Percentiles rank a stretch among this genome's conserved stretches.
These are phyloP conservation scores for Zosterops pallidus DNA, from an alignment of 2,113 vertebrate genomes.

Conservation along the genomic window DNA sequence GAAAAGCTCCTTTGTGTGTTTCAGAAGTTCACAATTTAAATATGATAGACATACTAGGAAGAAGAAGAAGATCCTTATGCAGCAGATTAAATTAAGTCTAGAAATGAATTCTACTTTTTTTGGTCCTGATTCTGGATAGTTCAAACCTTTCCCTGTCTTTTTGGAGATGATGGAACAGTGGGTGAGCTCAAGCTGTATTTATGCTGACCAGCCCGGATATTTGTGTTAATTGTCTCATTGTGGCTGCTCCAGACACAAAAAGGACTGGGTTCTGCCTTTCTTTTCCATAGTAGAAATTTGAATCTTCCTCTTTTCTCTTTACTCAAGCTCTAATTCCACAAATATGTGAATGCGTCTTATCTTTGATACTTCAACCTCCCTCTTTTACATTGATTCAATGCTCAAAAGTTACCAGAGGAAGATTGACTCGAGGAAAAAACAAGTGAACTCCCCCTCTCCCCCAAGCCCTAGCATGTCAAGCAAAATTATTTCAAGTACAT, in stretches of 20 bases:
- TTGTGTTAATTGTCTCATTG: neutral
- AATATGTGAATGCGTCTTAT: neutral
- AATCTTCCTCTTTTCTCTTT: neutral
- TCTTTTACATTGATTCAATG: neutral
- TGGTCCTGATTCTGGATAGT: neutral
- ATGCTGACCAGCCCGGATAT: accelerated
- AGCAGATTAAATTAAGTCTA: neutral
- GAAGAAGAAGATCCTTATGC: neutral
- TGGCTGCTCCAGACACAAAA: neutral
- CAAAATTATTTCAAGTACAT: neutral
- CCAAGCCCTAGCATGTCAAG: neutral
- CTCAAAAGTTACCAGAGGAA: neutral
- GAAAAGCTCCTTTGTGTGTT: neutral
- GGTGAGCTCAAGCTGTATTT: neutral
- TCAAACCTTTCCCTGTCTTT: neutral
- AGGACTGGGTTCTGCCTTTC: neutral
- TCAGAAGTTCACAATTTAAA: neutral
- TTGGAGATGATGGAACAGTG: neutral
- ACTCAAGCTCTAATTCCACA: neutral
- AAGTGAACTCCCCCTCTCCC: neutral
- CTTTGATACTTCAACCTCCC: neutral
- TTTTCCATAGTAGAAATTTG: neutral
- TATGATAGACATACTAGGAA: neutral
- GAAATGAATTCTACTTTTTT: neutral
- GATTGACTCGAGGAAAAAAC: neutral